Base-by-base conservation (phyloP, 1,140 invertebrate genomes). In the Meloidogyne floridensis region DNA sequence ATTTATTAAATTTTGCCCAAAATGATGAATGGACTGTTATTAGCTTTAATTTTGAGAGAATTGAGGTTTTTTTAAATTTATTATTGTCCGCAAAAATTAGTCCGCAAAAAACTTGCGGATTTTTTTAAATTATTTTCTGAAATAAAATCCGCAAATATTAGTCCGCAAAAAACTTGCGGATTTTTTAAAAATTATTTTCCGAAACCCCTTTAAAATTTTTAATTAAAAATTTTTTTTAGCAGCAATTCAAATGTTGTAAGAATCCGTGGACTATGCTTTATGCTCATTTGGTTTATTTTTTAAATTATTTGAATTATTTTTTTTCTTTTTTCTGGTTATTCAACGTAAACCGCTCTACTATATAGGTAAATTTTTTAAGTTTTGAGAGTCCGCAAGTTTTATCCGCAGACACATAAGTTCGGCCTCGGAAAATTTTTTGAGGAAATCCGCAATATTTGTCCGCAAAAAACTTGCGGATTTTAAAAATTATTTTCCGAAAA, bases 241-340 rank as follows among this genome's bases (percentile, higher is more conserved):
- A 89, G 74, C 32, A 80, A 11, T 89, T 81, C 80, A 90, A 89
- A 54, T 89, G 88, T 74, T 89, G 88, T 74, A 65, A 72, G 15
- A 80, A 86, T 15, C 89, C 88, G 9, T 89, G 88, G 88, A 85
- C 88, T 7, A 90, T 89, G 87, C 75, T 89, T 4, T 89, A 89
- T 65, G 88, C 88, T 13, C 88, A 90, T 80, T 81, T 89, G 59
- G 59, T 65, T 54, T 9, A 10, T 54, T 11, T 54, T 11, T 54
- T 11, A 0, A 54, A 54, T 10, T 10, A 2, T 3, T 13, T 54
- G 8, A 10, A 54, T 9, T 9, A 54, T 10, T 54, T 54, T 54
- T 59, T 15, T 59, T 5, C 0, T n/a, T 59, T 56, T 59, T 59
- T 59, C 11, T 13, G 75, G 89, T 89, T 1, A 89, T 89, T 42